Base-by-base conservation (phyloP, 2,797 vertebrate species). In the Margarornis squamiger region DNA sequence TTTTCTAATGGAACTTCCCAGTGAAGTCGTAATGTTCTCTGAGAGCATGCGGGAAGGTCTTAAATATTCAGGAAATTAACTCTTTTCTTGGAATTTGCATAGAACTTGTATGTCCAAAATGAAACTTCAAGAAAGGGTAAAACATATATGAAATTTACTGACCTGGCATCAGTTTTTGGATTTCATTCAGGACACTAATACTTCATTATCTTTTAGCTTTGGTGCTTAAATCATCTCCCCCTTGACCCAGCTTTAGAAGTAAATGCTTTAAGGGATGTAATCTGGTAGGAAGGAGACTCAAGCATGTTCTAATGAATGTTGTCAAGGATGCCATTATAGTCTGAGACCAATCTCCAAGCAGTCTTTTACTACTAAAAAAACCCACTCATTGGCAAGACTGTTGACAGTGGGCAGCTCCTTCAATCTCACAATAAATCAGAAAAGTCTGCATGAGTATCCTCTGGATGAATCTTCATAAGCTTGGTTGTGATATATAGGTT, bases 51-150 rank as follows among this genome's bases (percentile, higher is more conserved):
- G 38, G 54, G 45, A 90, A 77, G 52, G 65, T 86, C 91, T 49
- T 71, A 91, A 94, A 89, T 89, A 94, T 88, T 88, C 92, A 74
- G 8, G 16, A 88, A 48, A 92, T 80, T 73, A 59, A 86, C 59
- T 75, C 26, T 79, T 36, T 61, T 92, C 58, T 80, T 43, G 26
- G 52, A 85, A 80, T 79, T 86, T 92, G 19, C 68, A 52, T 14
- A 66, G 77, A 79, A 77, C 5, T 85, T 77, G 6, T 74, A 52
- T 48, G 19, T 82, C 34, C 65, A 46, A 94, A 92, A 65, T 32
- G 5, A 86, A 82, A 41, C 21, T 26, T 77, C 26, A 90, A 62
- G 36, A 89, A 72, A 70, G 16, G 5, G 13, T 72, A 85, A 92
- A 91, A 76, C 17, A 8, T 73, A 91, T 87, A 71, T 65, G 48